Evolutionary conservation across 2,113 vertebrate species (phyloP), one percentile per base, ranked within the genome.

Genomic region (Donacobius atricapilla): DNA sequence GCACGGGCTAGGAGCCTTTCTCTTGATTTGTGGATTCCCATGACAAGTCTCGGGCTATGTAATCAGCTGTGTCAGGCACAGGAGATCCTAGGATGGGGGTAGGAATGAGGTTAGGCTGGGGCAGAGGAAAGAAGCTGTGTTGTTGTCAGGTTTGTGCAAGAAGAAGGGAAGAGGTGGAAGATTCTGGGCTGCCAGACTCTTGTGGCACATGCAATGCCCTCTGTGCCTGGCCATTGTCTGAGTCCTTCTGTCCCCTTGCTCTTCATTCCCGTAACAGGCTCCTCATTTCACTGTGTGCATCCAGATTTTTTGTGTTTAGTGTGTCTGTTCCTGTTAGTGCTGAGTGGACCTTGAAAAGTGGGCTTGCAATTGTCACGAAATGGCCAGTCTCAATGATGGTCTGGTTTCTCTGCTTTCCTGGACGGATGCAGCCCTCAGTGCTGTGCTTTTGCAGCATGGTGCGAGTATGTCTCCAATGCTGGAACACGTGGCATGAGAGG

Each of bases 331-430:
- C 65, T 70, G 24, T 27, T 40, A 54, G 30, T 7, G 30, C 4
- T 66, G 37, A 45, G 25, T 50, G 42, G 12, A 25, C 85, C 56
- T 78, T 54, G 11, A 39, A 66, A 47, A 5, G 3, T n/a, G 40
- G 30, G 8, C 35, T 63, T 22, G 39, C 44, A 44, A 0, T 31
- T 18, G 12, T 82, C 15, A 48, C 2, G 1, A 51, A 58, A 47
- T 18, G 58, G 15, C 47, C 33, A 39, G n/a, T 69, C 21, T 18
- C 25, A 47, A 1, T 1, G 6, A 12, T 0, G 0, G 10, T 51
- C 33, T 88, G 27, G 4, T 86, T 90, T 48, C 53, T 63, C 17
- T 88, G 57, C n/a, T 89, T 11, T 69, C 76, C 76, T 60, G 66
- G 27, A 10, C 14, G 16, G 19, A 33, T 22, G n/a, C 28, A 69